Evolutionary conservation across 1,140 invertebrate species (phyloP), one percentile per base, ranked within the genome.

Genomic region (Dreissena rostriformis): DNA sequence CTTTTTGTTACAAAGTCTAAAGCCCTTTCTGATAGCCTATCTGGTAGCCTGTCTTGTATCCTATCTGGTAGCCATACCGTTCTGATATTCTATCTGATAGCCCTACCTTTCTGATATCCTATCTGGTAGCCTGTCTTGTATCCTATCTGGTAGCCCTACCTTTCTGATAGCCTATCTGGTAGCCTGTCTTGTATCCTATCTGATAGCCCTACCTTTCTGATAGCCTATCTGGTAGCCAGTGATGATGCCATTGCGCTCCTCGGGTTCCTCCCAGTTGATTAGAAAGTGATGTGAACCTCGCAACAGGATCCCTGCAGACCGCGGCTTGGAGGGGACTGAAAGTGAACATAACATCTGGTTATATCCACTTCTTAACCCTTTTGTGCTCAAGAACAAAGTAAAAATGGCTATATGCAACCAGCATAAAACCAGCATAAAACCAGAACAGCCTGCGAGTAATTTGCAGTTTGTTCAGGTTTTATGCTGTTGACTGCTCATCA

Each of bases 151-250:
- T n/a, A 61, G 57, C 22, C 57, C 6, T 61, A n/a, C 57, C 57
- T 24, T 61, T 61, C 57, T n/a, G 17, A 11, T 61, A 61, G 22
- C 57, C 57, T n/a, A 24, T 61, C 57, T 24, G 22, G 57, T n/a
- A 61, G 57, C 57, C 57, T 28, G 53, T n/a, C n/a, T n/a, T n/a
- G n/a, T n/a, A n/a, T 82, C 52, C 67, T 15, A 71, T 17, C 29
- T 82, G 39, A 51, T 22, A 63, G 63, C 85, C 96, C 95, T 0
- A 98, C 96, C 88, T 96, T 92, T 95, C 90, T 97, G 96, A 92
- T 98, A 98, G 91, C 96, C 97, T 88, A 99, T 97, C 91, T 96
- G 96, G 93, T 99, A 99, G 12, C 98, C 98, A 1, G 96, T 98
- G 0, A 99, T 93, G 82, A 97, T 95, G 29, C 99, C 99, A 94